Evolutionary conservation across 2,888 invertebrate species (phyloP).

Genomic region (Pteria penguin): DNA sequence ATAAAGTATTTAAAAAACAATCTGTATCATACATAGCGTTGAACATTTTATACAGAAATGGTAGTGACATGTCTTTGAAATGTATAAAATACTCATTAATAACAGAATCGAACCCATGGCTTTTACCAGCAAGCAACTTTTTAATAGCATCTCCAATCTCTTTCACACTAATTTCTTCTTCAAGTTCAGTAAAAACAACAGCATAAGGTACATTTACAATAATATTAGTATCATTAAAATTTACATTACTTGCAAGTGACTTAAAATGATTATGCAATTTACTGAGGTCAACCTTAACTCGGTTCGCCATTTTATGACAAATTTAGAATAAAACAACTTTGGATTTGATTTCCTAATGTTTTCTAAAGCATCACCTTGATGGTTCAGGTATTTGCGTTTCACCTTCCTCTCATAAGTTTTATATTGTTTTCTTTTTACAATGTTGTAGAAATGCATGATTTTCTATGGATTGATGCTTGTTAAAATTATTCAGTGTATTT

Average conservation of each 20-base stretch:
- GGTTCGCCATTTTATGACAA: neutral
- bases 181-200: constrained; percentile 10
- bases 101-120: constrained; percentile 33
- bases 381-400: neutral
- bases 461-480: neutral
- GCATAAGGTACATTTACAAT: neutral
- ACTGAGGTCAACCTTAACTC: neutral
- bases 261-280: neutral
- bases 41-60: too few species aligned
- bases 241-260: neutral
- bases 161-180: neutral
- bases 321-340: neutral
- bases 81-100: constrained; percentile 42
- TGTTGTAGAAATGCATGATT: neutral
- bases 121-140: constrained; percentile 20
- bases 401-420: neutral
- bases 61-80: constrained; percentile 13
- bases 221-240: too few species aligned
- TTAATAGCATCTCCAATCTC: constrained; percentile 11
- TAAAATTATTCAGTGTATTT: neutral
- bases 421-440: neutral
- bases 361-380: neutral
- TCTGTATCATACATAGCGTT: too few species aligned
- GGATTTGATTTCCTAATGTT: neutral
- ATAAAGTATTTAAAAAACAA: constrained; percentile 39